These are phyloP conservation scores for Microtus ochrogaster DNA, from an alignment of 2,113 vertebrate species.

Conservation along the genomic window DNA sequence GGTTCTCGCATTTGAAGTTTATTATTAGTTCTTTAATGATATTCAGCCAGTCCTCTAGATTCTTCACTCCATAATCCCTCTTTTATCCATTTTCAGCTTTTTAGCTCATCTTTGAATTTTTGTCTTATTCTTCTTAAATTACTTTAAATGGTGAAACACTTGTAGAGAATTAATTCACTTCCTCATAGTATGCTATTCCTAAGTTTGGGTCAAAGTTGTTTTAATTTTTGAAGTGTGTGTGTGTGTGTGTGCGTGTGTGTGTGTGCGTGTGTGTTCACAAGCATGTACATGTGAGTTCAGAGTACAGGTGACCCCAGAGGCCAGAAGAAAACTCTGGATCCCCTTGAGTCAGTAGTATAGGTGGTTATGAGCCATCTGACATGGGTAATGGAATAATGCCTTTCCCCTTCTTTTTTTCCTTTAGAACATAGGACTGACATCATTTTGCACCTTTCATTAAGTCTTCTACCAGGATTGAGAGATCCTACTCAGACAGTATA, in stretches of 20 bases:
- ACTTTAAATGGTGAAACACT: conserved; percentile 1
- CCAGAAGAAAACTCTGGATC: background rate
- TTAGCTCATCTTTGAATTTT: conserved; percentile 35
- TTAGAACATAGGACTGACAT: background rate
- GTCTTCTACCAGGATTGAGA: background rate
- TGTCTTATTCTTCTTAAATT: conserved; percentile 11
- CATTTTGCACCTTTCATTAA: background rate
- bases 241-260: background rate
- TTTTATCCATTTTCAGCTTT: conserved; percentile 10
- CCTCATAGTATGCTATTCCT: background rate
- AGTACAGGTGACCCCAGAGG: too few relatives aligned
- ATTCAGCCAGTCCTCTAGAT: background rate
- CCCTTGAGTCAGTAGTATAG: background rate
- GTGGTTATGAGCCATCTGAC: background rate
- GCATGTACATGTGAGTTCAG: background rate
- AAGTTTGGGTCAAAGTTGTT: background rate
- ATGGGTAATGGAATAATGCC: background rate
- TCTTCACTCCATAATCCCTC: background rate
- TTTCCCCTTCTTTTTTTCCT: background rate
- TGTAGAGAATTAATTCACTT: conserved; percentile 28
- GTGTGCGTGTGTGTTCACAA: background rate
- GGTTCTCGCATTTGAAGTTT: conserved; percentile 10
- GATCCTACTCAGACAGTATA: background rate
- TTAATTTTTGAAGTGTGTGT: background rate
- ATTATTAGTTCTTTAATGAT: conserved; percentile 7